Evolutionary conservation across 1,140 invertebrate genomes (phyloP), one percentile per base, ranked within the genome.

Genomic region (Drosophila jambulina): DNA sequence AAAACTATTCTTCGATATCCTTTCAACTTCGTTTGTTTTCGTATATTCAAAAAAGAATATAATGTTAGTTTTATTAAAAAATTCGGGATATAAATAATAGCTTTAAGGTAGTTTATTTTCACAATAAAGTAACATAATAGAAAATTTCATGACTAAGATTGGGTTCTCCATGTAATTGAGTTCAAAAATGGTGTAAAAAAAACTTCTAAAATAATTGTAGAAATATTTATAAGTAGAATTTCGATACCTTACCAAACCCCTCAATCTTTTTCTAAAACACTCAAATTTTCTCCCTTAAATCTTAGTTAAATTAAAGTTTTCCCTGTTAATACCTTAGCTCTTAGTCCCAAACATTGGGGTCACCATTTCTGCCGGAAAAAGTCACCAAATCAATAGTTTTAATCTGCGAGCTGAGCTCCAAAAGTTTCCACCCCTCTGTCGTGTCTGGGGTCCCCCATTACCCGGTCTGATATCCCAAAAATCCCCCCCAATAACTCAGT

Each of bases 401-500:
- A 49, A 51, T 67, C 59, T 60, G 42, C 58, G 6, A 60, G 27
- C 27, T 21, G 38, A 59, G 57, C 27, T 48, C 59, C 59, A 23
- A 51, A 42, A 7, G 23, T 13, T n/a, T 5, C 51, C 32, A 15
- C 4, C 51, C 19, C 29, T 17, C 51, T 3, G 3, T 7, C 9
- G 10, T 10, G 46, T 4, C 46, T 5, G 17, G 12, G n/a, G n/a
- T 2, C 8, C 23, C 63, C 42, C 29, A 5, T 7, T 15, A 21
- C 38, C 17, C 29, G 17, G 17, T 32, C 48, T 21, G 23, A 40
- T n/a, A 27, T 21, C 42, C 45, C 69, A 27, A 34, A 36, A 42
- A 59, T 21, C 9, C 65, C 42, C 68, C 42, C 68, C 43, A 72
- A 72, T 72, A 72, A 72, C 67, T 72, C 69, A 72, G 54, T 71